Base-by-base conservation (phyloP, 1,140 invertebrate genomes). In the Papilio polytes region DNA sequence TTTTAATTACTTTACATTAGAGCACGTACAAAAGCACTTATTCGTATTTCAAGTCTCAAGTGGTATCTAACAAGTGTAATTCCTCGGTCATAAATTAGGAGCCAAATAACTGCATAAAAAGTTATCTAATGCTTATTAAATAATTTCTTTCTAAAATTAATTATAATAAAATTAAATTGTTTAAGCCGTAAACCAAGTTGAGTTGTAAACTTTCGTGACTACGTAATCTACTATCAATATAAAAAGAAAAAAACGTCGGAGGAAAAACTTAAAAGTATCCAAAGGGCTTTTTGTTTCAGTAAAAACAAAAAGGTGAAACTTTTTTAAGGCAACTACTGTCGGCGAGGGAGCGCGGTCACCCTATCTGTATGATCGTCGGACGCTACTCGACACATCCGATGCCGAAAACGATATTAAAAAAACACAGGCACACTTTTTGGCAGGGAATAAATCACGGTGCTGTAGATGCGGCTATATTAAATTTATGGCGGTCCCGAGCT, bases 371-470 rank as follows among this genome's bases (percentile, higher is more conserved):
- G 90, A 94, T 94, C 93, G 90, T 89, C 84, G 85, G 89, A 92
- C 90, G 92, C 92, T 93, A 94, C 93, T 89, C 91, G 89, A 89
- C 91, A 89, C 88, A 88, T 90, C 88, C 91, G 90, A 90, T 88
- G 86, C 87, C 83, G 85, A 92, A 93, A 94, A 90, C 53, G 89
- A 90, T 88, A 85, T 85, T 80, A 80, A 82, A 89, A 89, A 88
- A 89, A 89, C 86, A 90, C 83, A 86, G 88, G 87, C 89, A 92
- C 91, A 92, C 89, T 91, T 92, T 94, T 94, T 94, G 92, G 93
- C 93, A 87, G 92, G 92, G 89, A 92, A 94, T 94, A 94, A 94
- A 94, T 94, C 92, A 94, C 90, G 84, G 82, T 85, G 82, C 85
- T 84, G 89, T 90, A 90, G 91, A 92, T 86, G 89, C 85, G 86